phyloP scores from a whole-genome alignment of 2,797 vertebrate species.

The Pseudomugil gertrudae region DNA sequence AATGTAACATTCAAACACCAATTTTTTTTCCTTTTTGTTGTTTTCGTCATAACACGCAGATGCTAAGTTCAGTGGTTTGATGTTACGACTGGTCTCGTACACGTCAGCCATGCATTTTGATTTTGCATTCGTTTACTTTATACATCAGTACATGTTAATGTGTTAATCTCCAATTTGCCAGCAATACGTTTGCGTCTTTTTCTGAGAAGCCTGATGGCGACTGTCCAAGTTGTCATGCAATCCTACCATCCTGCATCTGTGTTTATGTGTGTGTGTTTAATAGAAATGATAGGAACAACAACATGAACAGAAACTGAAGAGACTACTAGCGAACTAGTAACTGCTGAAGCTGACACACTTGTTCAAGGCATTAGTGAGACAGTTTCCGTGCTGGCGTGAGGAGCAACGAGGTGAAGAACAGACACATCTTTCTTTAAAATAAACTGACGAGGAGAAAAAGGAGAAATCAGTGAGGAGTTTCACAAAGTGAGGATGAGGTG shows the following conservation, averaged over 20 bases:
- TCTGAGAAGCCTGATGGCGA: constrained; percentile 57
- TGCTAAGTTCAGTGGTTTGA: constrained; percentile 73
- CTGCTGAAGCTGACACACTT: constrained; percentile 77
- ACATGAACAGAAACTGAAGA: constrained; percentile 65
- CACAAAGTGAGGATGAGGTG: constrained; percentile 19
- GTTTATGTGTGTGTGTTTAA: constrained; percentile 19
- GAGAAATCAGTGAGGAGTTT: constrained; percentile 35
- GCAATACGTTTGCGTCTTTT: constrained; percentile 6
- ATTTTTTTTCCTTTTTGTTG: constrained; percentile 41
- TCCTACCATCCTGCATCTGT: constrained; percentile 66
- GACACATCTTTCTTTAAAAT: constrained; percentile 3
- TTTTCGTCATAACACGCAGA: constrained; percentile 71
- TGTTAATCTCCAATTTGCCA: constrained; percentile 38
- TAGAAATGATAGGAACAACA: constrained; percentile 61
- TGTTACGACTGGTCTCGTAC: constrained; percentile 74
- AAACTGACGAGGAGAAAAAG: constrained; percentile 46
- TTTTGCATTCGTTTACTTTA: constrained; percentile 75
- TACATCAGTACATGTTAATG: constrained; percentile 69
- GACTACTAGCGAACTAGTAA: constrained; percentile 69
- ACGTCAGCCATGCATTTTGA: constrained; percentile 82
- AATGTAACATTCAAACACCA: constrained; percentile 80
- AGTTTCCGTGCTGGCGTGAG: constrained; percentile 78
- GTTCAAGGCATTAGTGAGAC: constrained; percentile 83
- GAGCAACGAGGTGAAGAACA: constrained; percentile 50
- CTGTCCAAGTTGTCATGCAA: constrained; percentile 70